These are phyloP conservation scores for Deilephila porcellus DNA, from an alignment of 2,888 invertebrate genomes.

Conservation along the genomic window DNA sequence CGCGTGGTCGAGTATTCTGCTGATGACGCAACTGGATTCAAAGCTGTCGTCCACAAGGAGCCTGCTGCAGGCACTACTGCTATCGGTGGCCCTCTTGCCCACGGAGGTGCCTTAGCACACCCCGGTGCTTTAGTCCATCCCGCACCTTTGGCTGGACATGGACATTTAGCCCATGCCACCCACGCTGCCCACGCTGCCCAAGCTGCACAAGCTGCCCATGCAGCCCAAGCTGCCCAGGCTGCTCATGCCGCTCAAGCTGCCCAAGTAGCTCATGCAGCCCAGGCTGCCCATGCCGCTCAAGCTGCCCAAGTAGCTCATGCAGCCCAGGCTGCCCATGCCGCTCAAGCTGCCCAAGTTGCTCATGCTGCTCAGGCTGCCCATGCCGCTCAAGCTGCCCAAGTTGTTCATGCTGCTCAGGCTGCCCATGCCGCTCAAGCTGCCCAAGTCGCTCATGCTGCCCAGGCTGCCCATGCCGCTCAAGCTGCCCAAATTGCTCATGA, in stretches of 20 bases:
- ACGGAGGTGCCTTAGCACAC: conserved; percentile 28
- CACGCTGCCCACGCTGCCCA: conserved; percentile 39
- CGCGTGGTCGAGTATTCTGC: conserved; percentile 84
- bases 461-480: background rate
- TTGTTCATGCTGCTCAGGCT: conserved; percentile 33
- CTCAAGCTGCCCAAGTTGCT: conserved; percentile 38
- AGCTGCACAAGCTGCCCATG: conserved; percentile 32
- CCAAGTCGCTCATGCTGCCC: conserved; percentile 33
- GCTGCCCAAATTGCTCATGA: conserved; percentile 34
- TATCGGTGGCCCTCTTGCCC: conserved; percentile 38
- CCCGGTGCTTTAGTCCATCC: conserved; percentile 34
- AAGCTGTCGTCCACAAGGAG: conserved; percentile 67
- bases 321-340: conserved; percentile 37
- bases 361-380: conserved; percentile 31
- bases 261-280: conserved; percentile 31
- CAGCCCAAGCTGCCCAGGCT: conserved; percentile 33
- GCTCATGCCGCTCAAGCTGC: conserved; percentile 39
- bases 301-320: conserved; percentile 10
- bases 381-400: conserved; percentile 36
- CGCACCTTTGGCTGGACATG: conserved; percentile 37
- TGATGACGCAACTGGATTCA: conserved; percentile 65
- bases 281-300: conserved; percentile 34
- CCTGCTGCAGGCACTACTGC: conserved; percentile 52
- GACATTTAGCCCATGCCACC: conserved; percentile 33
- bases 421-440: conserved; percentile 38